phyloP scores from a whole-genome alignment of 2,113 vertebrate species.

The Xiphophorus hellerii region DNA sequence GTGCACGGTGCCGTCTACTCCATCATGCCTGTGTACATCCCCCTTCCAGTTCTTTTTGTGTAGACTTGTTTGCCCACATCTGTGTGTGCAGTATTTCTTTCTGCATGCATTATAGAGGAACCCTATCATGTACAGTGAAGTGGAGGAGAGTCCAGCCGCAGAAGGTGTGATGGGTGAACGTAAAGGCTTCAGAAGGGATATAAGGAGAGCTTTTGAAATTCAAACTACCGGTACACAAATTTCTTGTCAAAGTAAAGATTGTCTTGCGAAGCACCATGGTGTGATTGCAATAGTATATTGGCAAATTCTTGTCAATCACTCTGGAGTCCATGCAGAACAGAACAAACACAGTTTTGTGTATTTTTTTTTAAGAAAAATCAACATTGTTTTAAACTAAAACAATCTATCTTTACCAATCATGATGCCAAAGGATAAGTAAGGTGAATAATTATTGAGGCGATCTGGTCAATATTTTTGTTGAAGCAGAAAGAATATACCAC shows the following conservation, averaged over 20 bases:
- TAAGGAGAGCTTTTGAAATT: neutral
- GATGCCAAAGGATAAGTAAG: neutral
- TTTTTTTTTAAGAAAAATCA: too few relatives aligned
- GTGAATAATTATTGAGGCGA: neutral
- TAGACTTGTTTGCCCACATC: slow-evolving; percentile 37
- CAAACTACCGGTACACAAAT: neutral
- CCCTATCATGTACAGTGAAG: slow-evolving; percentile 61
- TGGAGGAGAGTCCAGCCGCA: slow-evolving; percentile 54
- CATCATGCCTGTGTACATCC: slow-evolving; percentile 36
- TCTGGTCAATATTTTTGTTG: too few relatives aligned
- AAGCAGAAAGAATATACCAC: too few relatives aligned
- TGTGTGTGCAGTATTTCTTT: slow-evolving; percentile 33
- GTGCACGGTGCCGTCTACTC: slow-evolving; percentile 29
- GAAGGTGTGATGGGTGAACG: slow-evolving; percentile 36
- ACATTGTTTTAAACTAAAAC: neutral
- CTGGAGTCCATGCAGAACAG: neutral
- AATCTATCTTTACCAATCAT: neutral
- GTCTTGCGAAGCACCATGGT: neutral
- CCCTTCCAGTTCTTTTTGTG: slow-evolving; percentile 48
- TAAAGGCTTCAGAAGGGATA: neutral
- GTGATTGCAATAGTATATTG: neutral
- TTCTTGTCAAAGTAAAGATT: neutral
- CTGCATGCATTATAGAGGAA: slow-evolving; percentile 45
- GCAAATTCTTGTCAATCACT: neutral
- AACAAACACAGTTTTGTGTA: neutral